A percentile compares a stretch with the other conserved stretches of the same genome.
phyloP scores from a whole-genome alignment of 2,797 vertebrate species.

The Petrocephalus sullivani region DNA sequence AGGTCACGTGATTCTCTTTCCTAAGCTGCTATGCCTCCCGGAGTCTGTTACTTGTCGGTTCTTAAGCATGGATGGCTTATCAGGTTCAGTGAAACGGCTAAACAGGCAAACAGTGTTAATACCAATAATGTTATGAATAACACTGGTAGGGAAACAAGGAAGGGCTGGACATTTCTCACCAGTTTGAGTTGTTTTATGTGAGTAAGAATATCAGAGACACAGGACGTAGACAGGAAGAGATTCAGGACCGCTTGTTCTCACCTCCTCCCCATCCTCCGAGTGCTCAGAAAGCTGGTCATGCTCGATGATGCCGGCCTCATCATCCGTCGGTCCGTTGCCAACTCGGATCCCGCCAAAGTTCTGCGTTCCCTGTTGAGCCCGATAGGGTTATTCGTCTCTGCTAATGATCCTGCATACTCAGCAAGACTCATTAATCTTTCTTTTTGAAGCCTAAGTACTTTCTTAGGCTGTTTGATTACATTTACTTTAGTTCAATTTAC shows the following conservation, averaged over 20 bases:
- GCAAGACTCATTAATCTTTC: not conserved
- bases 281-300: conserved; percentile 92
- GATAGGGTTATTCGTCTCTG: not conserved
- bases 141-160: not conserved
- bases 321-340: conserved; percentile 92
- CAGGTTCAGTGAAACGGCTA: not conserved
- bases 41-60: not conserved
- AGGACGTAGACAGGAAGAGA: not conserved
- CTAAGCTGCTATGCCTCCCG: not conserved
- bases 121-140: not conserved
- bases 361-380: conserved; percentile 73
- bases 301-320: conserved; percentile 96
- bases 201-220: not conserved
- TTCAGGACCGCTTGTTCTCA: conserved; percentile 39
- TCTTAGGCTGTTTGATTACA: not conserved
- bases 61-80: not conserved
- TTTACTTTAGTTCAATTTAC: not conserved
- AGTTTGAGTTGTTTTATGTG: not conserved
- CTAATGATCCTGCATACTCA: not conserved
- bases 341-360: conserved; percentile 94
- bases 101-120: not conserved
- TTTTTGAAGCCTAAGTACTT: not conserved
- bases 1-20: not conserved
- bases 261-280: conserved; percentile 88
- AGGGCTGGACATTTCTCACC: not conserved